Evolutionary conservation across 2,797 vertebrate species (phyloP).

Genomic region (Peromyscus melanophrys): DNA sequence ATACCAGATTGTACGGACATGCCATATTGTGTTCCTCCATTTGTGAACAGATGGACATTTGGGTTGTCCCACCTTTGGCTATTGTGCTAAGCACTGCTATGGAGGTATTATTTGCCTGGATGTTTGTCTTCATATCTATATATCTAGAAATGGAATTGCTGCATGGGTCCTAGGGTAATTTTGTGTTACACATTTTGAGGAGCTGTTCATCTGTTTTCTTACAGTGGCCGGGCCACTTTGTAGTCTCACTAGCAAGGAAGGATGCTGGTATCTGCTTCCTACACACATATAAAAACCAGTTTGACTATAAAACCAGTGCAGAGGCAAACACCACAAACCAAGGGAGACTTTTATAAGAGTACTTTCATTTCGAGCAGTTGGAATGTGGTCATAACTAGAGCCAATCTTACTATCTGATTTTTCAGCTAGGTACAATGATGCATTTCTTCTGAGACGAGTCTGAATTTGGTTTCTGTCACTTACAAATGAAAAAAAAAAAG

Average conservation of each 20-base stretch:
- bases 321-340: neutral
- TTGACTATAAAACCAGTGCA: neutral
- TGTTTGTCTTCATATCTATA: neutral
- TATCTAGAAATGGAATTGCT: neutral
- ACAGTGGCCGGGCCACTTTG: neutral
- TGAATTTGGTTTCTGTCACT: slow-evolving; percentile 35
- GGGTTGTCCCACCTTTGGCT: neutral
- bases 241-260: neutral
- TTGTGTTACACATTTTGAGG: neutral
- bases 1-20: neutral
- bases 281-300: neutral
- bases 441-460: neutral
- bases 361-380: neutral
- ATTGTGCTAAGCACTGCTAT: neutral
- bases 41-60: neutral
- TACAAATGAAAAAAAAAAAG: neutral
- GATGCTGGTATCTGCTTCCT: neutral
- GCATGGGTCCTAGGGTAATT: neutral
- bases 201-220: neutral
- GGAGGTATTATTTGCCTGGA: neutral
- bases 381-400: neutral
- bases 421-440: neutral
- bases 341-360: neutral
- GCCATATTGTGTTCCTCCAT: neutral
- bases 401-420: neutral